Evolutionary conservation across 2,113 vertebrate genomes (phyloP).

Genomic region (Puntigrus tetrazona): DNA sequence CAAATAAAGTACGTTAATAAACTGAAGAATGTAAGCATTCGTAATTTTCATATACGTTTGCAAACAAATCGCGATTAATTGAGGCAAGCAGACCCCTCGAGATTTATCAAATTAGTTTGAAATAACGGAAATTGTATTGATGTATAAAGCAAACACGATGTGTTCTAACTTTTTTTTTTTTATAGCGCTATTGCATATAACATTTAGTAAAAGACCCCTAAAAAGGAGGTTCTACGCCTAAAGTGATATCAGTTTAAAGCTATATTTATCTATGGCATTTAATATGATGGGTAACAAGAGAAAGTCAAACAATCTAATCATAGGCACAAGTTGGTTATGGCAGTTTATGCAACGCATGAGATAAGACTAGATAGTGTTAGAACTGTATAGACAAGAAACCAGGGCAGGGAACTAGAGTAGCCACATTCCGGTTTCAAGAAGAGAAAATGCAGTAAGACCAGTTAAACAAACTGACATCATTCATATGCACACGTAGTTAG

Average conservation of each 20-base stretch:
- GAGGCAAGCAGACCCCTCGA: not conserved
- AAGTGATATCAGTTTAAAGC: not conserved
- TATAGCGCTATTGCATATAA: not conserved
- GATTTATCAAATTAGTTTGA: not conserved
- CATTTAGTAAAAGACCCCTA: not conserved
- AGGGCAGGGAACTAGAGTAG: conserved; percentile 2
- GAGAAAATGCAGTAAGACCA: conserved; percentile 16
- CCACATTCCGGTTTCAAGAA: not conserved
- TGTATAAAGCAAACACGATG: not conserved
- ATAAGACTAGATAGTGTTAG: not conserved
- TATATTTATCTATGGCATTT: not conserved
- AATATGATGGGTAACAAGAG: not conserved
- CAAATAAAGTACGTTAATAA: too few relatives aligned
- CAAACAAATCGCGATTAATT: not conserved
- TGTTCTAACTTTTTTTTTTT: not conserved
- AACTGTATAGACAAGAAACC: not conserved
- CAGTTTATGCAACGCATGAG: not conserved
- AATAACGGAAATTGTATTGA: not conserved
- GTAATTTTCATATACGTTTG: too few relatives aligned
- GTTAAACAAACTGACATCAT: conserved; percentile 6
- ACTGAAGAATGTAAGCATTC: too few relatives aligned
- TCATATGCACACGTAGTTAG: not conserved
- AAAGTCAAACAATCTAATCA: not conserved
- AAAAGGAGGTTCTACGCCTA: not conserved
- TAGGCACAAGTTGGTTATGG: not conserved